Conservation (phyloP, 2,888 invertebrate genomes). For the Agrenia bidenticulata region DNA sequence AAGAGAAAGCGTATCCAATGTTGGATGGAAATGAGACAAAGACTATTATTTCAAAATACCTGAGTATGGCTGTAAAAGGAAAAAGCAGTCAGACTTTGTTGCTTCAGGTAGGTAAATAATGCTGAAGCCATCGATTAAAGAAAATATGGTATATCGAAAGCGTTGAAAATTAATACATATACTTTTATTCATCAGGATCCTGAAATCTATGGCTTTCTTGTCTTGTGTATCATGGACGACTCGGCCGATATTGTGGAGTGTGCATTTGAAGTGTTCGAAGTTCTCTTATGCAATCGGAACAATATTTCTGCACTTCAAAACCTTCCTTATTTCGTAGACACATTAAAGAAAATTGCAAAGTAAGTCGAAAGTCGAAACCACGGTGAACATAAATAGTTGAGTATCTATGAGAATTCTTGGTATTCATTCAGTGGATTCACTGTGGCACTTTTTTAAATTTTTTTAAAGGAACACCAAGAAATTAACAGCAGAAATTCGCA, state of each 20-base stretch:
- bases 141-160: no score
- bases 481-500: neutral
- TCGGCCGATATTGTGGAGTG: constrained; percentile 30
- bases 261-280: constrained; percentile 39
- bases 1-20: neutral
- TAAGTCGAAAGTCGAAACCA: no score
- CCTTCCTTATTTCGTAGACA: constrained; percentile 37
- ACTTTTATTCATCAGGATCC: constrained; percentile 42
- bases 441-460: no score
- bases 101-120: no score
- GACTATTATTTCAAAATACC: constrained; percentile 13
- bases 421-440: no score
- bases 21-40: neutral
- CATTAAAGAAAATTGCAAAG: constrained; percentile 24
- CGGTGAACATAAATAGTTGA: no score
- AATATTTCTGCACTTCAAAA: constrained; percentile 35
- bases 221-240: constrained; percentile 39
- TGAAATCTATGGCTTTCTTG: constrained; percentile 35
- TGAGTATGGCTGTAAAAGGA: constrained; percentile 17
- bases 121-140: no score
- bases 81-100: neutral
- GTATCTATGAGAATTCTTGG: no score
- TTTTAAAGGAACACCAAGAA: no score
- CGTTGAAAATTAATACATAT: no score
- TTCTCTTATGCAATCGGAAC: constrained; percentile 31